Percentiles rank a stretch among this genome's conserved stretches.
Evolutionary conservation across 2,113 vertebrate genomes (phyloP).

Genomic region (Prietella phreatophila): DNA sequence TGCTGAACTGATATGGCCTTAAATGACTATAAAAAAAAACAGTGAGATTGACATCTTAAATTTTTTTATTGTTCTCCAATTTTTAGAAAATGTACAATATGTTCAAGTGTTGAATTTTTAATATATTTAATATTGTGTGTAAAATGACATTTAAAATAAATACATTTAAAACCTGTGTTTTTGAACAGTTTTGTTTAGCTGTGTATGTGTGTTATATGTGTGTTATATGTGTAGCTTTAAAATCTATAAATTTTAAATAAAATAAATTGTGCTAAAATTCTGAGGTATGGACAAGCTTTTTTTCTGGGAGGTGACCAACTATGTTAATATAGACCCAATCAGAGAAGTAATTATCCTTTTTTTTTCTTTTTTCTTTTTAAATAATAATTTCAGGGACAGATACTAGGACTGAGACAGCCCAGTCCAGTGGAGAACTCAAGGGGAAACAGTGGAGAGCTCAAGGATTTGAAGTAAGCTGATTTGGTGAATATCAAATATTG

Average conservation of each 20-base stretch:
- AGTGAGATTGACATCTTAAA: not conserved
- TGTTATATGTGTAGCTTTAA: not conserved
- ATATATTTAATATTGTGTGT: not conserved
- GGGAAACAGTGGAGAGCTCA: slow-evolving; percentile 47
- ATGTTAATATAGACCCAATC: not conserved
- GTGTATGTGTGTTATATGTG: not conserved
- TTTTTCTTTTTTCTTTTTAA: not conserved
- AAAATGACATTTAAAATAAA: not conserved
- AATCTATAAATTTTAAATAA: too few species aligned
- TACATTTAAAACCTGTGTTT: not conserved
- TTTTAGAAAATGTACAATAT: not conserved
- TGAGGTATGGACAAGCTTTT: not conserved
- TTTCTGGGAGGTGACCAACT: not conserved
- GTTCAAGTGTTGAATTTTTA: not conserved
- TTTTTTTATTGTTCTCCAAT: too few species aligned
- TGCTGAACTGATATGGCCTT: not conserved
- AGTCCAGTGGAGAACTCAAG: slow-evolving; percentile 53
- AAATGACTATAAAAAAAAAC: not conserved
- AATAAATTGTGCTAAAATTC: not conserved
- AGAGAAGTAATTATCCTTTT: not conserved
- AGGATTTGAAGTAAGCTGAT: slow-evolving; percentile 62
- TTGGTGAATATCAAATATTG: not conserved
- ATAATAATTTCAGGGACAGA: slow-evolving; percentile 55
- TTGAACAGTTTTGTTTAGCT: not conserved
- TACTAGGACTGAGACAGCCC: slow-evolving; percentile 52